These are phyloP conservation scores for Nothocercus julius DNA, from an alignment of 2,113 vertebrate genomes.

Conservation along the genomic window DNA sequence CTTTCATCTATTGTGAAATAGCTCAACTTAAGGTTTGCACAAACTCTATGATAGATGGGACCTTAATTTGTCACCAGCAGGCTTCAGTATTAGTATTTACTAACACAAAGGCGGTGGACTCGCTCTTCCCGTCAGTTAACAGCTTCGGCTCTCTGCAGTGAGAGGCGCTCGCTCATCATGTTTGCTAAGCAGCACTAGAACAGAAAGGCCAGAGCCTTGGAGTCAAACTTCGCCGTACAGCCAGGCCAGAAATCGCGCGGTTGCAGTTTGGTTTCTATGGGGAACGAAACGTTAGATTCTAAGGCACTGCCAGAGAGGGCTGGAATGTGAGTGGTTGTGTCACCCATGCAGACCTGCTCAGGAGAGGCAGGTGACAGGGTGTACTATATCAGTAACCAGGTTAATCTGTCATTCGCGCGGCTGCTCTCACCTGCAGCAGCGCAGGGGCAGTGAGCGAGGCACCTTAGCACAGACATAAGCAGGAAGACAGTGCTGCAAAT, in stretches of 20 bases:
- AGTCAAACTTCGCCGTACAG: neutral
- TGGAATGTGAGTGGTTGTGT: neutral
- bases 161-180: accelerated
- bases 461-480: neutral
- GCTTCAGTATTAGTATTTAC: neutral
- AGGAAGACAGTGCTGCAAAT: neutral
- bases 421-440: neutral
- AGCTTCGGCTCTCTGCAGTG: neutral
- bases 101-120: neutral
- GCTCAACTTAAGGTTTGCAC: accelerated
- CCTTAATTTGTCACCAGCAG: neutral
- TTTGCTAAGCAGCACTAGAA: accelerated
- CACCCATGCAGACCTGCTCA: neutral
- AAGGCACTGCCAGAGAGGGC: neutral
- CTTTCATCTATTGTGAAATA: neutral
- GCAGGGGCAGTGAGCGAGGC: neutral
- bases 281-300: neutral
- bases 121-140: neutral
- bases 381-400: neutral
- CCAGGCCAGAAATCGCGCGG: neutral
- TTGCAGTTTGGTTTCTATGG: neutral
- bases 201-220: neutral
- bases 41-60: neutral
- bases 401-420: neutral
- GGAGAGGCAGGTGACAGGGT: neutral